phyloP scores from a whole-genome alignment of 1,140 invertebrate genomes.

The Drosophila lini region DNA sequence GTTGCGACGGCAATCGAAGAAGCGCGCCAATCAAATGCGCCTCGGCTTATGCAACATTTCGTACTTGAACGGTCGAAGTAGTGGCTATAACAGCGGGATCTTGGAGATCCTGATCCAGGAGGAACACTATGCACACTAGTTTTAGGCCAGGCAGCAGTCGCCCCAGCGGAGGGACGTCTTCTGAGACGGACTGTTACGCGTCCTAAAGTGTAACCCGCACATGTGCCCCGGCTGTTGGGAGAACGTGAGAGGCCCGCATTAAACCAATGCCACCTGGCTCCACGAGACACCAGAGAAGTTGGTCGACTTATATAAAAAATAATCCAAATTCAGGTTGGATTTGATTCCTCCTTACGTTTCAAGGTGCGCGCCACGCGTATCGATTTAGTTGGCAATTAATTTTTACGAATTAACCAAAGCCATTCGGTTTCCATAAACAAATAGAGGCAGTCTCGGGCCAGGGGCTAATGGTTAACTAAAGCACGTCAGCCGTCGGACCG shows the following conservation, averaged over 20 bases:
- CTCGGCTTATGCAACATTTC: conserved; percentile 78
- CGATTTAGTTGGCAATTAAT: conserved; percentile 37
- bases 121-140: conserved; percentile 9
- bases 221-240: conserved; percentile 87
- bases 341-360: neutral
- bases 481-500: conserved; percentile 52
- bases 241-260: conserved; percentile 64
- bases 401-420: conserved; percentile 26
- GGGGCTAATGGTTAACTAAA: conserved; percentile 40
- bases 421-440: conserved; percentile 47
- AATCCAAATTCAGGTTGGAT: conserved; percentile 9
- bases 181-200: conserved; percentile 96
- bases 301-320: conserved; percentile 37
- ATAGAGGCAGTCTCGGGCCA: conserved; percentile 30
- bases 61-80: conserved; percentile 19
- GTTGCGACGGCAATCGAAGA: conserved; percentile 65
- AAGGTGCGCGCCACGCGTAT: conserved; percentile 34
- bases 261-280: conserved; percentile 38
- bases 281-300: conserved; percentile 17
- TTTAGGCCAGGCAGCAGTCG: conserved; percentile 89
- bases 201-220: conserved; percentile 96
- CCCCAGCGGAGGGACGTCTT: conserved; percentile 97
- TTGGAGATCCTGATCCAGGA: conserved; percentile 38
- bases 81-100: conserved; percentile 5
- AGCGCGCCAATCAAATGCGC: conserved; percentile 80